These are phyloP conservation scores for Falcaria lacertinaria DNA, from an alignment of 2,888 invertebrate species.

Conservation along the genomic window DNA sequence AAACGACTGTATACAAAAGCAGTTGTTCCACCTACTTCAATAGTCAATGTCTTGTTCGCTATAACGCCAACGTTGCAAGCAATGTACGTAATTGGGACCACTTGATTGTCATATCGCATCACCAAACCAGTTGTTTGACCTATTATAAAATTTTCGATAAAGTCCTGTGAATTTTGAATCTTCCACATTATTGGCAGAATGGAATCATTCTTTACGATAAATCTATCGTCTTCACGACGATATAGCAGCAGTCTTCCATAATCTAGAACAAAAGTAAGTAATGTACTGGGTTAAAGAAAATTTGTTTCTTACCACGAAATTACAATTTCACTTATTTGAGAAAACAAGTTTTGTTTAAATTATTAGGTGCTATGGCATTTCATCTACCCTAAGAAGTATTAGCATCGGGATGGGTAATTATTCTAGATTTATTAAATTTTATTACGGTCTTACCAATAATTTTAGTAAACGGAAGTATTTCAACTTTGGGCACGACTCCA, in stretches of 20 bases:
- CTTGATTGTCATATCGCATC: constrained; percentile 60
- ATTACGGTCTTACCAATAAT: constrained; percentile 44
- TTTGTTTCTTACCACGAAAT: no score
- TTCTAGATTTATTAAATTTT: not conserved
- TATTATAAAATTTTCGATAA: constrained; percentile 68
- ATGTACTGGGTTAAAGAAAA: not conserved
- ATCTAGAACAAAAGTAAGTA: constrained; percentile 30
- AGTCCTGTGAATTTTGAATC: constrained; percentile 59
- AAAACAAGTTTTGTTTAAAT: no score
- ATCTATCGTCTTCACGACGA: constrained; percentile 63
- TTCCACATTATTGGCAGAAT: constrained; percentile 78
- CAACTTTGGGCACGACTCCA: constrained; percentile 74
- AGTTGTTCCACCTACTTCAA: constrained; percentile 60
- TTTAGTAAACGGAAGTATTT: constrained; percentile 63
- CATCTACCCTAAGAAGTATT: no score
- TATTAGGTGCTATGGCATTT: no score
- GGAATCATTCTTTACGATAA: constrained; percentile 79
- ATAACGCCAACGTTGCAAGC: constrained; percentile 66
- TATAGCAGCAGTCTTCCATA: constrained; percentile 79
- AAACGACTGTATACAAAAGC: no score
- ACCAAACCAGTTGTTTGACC: constrained; percentile 61
- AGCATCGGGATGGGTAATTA: no score
- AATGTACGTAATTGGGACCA: constrained; percentile 70
- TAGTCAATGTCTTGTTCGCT: constrained; percentile 48
- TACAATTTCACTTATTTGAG: no score